phyloP scores from a whole-genome alignment of 2,888 invertebrate genomes.

The Taphrorychus bicolor region DNA sequence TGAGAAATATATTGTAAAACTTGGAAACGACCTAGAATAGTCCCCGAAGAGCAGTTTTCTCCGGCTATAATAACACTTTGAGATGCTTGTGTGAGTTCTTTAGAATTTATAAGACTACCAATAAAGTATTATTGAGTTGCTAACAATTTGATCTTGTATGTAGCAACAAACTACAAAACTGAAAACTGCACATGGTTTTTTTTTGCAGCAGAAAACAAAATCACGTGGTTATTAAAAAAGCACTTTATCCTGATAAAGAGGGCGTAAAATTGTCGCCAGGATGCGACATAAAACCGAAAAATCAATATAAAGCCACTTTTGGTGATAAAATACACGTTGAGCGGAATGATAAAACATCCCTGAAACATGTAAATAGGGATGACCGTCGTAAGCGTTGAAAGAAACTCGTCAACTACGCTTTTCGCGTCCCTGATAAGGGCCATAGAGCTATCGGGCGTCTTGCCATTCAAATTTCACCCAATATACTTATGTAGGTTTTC shows the following conservation, averaged over 20 bases:
- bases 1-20: slow-evolving; percentile 3
- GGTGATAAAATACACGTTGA: slow-evolving; percentile 31
- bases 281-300: slow-evolving; percentile 23
- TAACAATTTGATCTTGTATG: not conserved
- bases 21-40: slow-evolving; percentile 6
- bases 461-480: slow-evolving; percentile 55
- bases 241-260: slow-evolving; percentile 1
- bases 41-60: slow-evolving; percentile 17
- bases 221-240: not conserved
- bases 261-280: not conserved
- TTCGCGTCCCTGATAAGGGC: slow-evolving; percentile 50
- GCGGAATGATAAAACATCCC: slow-evolving; percentile 38
- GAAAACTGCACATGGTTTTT: not conserved
- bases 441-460: slow-evolving; percentile 47
- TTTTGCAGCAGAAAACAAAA: not conserved
- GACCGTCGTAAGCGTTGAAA: slow-evolving; percentile 47
- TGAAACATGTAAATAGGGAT: slow-evolving; percentile 51
- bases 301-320: slow-evolving; percentile 31
- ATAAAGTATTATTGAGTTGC: slow-evolving; percentile 1
- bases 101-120: slow-evolving; percentile 13
- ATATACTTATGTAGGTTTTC: slow-evolving; percentile 51
- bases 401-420: slow-evolving; percentile 45
- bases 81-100: slow-evolving; percentile 41
- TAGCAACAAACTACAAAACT: too few relatives aligned
- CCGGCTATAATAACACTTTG: slow-evolving; percentile 44